These are phyloP conservation scores for Dryobates pubescens DNA, from an alignment of 2,797 vertebrate species.

Conservation along the genomic window DNA sequence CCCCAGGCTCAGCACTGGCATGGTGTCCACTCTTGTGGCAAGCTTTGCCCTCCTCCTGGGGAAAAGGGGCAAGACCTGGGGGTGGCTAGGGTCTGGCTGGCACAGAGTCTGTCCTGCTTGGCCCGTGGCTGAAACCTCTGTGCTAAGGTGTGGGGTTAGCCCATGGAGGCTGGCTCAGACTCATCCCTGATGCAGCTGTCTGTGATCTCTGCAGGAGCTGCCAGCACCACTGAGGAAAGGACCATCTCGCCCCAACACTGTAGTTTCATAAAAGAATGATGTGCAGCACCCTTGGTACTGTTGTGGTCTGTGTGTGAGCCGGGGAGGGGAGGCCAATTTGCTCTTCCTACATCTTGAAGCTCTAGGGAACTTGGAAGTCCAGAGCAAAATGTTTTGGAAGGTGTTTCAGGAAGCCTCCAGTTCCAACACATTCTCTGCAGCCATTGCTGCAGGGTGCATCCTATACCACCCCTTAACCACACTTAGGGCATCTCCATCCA, in stretches of 20 bases:
- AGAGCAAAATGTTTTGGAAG: neutral
- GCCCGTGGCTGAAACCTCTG: neutral
- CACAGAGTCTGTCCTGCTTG: neutral
- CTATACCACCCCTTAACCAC: neutral
- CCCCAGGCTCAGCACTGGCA: neutral
- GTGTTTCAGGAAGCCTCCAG: neutral
- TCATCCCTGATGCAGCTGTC: neutral
- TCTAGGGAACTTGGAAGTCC: neutral
- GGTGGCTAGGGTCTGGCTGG: neutral
- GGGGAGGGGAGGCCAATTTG: neutral
- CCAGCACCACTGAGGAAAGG: neutral
- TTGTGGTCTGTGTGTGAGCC: neutral
- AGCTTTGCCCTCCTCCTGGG: neutral
- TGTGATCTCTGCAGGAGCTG: slow-evolving; percentile 45
- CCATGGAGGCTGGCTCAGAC: neutral
- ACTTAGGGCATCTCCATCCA: no score
- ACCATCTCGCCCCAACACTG: neutral
- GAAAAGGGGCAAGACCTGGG: neutral
- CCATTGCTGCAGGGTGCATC: neutral
- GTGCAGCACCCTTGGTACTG: neutral
- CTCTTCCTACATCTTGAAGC: neutral
- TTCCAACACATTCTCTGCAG: neutral
- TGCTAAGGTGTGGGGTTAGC: neutral
- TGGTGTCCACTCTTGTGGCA: neutral
- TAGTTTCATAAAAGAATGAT: slow-evolving; percentile 24